These are phyloP conservation scores for Psittacara wagleri DNA, from an alignment of 2,113 vertebrate genomes.

Conservation along the genomic window DNA sequence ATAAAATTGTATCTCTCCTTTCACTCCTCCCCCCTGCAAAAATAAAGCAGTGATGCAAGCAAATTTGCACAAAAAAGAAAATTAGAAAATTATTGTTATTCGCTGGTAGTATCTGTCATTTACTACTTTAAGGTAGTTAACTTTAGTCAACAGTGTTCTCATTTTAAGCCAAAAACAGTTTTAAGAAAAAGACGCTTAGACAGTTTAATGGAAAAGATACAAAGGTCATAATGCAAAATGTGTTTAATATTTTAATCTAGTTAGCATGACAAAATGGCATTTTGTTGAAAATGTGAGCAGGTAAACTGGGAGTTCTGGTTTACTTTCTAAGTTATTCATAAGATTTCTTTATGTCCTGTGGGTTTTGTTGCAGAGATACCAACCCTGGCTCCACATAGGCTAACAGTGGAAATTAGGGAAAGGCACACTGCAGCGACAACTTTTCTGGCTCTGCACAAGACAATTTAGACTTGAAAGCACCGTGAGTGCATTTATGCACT, in stretches of 20 bases:
- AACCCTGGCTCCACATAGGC: neutral
- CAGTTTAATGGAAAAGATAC: neutral
- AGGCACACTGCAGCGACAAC: neutral
- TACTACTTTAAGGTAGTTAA: neutral
- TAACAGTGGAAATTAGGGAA: neutral
- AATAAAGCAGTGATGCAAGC: neutral
- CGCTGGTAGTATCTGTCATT: neutral
- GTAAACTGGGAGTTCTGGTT: neutral
- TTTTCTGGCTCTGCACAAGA: neutral
- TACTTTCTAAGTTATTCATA: neutral
- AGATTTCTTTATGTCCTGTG: neutral
- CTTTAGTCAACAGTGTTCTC: neutral
- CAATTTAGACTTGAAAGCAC: neutral
- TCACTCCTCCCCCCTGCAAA: fast-evolving
- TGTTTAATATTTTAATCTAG: neutral
- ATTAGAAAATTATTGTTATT: neutral
- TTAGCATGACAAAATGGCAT: neutral
- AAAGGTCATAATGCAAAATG: neutral
- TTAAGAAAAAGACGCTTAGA: neutral
- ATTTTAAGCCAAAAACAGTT: neutral
- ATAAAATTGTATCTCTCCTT: neutral
- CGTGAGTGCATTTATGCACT: neutral
- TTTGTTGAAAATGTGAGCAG: neutral
- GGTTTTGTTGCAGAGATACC: neutral
- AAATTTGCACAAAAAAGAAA: neutral